Evolutionary conservation across 2,888 invertebrate species (phyloP).

Genomic region (Omphaloscelis lunosa): DNA sequence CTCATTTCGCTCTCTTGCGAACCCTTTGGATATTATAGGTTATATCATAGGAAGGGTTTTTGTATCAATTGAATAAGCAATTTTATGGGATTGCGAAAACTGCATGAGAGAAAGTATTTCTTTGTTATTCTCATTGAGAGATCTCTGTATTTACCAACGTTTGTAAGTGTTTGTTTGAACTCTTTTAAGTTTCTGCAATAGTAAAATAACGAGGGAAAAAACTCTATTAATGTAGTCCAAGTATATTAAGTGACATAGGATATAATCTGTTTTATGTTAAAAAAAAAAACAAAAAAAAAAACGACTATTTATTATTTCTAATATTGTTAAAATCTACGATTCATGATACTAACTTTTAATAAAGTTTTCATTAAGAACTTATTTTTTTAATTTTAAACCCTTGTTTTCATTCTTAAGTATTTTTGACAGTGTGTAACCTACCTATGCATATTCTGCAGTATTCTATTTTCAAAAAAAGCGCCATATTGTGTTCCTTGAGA

Average conservation of each 20-base stretch:
- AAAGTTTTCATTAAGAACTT: too few species aligned
- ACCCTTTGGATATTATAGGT: conserved; percentile 21
- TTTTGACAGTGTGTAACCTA: too few species aligned
- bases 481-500: conserved; percentile 13
- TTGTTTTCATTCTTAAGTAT: too few species aligned
- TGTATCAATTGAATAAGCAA: conserved; percentile 37
- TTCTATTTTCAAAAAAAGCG: not conserved
- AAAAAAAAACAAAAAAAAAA: too few species aligned
- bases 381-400: too few species aligned
- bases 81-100: conserved; percentile 23
- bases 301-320: too few species aligned
- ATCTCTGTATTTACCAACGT: not conserved
- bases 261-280: too few species aligned
- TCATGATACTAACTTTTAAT: too few species aligned
- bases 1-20: conserved; percentile 8
- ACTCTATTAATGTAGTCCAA: too few species aligned
- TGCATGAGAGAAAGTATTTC: not conserved
- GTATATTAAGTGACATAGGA: too few species aligned
- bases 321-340: too few species aligned
- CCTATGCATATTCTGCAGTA: not conserved
- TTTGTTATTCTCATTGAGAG: conserved; percentile 3
- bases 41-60: conserved; percentile 32
- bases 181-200: not conserved
- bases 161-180: not conserved
- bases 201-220: not conserved